phyloP scores from a whole-genome alignment of 2,888 invertebrate species.

The Oligia strigilis region DNA sequence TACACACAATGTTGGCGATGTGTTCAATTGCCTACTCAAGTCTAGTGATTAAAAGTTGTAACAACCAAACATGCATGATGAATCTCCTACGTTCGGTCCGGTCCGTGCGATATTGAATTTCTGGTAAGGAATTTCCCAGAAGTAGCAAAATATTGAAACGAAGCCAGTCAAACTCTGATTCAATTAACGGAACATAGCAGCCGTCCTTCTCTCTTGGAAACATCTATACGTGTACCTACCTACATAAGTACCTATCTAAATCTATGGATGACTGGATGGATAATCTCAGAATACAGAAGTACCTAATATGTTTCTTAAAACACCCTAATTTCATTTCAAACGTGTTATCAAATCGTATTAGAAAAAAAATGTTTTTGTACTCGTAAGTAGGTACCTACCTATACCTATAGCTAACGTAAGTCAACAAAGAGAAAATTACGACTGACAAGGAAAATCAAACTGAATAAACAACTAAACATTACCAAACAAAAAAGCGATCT shows the following conservation, averaged over 20 bases:
- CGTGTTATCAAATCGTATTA: not conserved
- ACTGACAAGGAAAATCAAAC: not conserved
- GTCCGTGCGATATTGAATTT: not conserved
- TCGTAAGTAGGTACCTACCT: not conserved
- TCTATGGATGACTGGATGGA: not conserved
- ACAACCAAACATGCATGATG: not conserved
- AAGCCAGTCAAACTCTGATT: not conserved
- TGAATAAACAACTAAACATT: not conserved
- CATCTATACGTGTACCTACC: not conserved
- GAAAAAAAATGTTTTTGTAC: not conserved
- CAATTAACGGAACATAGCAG: not conserved
- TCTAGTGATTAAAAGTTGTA: not conserved
- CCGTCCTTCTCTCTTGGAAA: not conserved
- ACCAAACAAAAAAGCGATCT: not conserved
- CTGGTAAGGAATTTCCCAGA: not conserved
- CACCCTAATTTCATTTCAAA: not conserved
- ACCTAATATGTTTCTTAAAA: too few relatives aligned
- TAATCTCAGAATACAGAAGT: not conserved
- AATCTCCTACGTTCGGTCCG: not conserved
- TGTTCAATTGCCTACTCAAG: not conserved
- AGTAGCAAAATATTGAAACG: not conserved
- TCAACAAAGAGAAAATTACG: not conserved
- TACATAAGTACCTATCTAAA: not conserved
- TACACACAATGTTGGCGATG: not conserved
- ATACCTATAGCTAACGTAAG: not conserved